A percentile compares a stretch with the other conserved stretches of the same genome.
phyloP scores from a whole-genome alignment of 2,797 vertebrate genomes.

The Muscicapa striata region DNA sequence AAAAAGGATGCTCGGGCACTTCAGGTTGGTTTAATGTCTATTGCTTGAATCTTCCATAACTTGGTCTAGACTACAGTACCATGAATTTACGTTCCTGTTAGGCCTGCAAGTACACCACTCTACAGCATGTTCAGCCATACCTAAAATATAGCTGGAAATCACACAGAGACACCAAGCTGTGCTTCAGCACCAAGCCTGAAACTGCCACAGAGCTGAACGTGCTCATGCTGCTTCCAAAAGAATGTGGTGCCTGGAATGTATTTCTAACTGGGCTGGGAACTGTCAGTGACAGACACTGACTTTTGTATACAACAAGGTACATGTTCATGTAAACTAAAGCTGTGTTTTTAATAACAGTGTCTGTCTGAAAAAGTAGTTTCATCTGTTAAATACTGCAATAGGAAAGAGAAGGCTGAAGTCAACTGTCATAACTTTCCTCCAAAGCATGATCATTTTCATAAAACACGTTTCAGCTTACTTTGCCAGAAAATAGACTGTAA shows the following conservation, averaged over 20 bases:
- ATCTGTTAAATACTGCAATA: background rate
- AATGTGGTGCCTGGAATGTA: background rate
- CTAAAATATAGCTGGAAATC: background rate
- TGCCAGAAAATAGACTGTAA: background rate
- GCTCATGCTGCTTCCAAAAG: background rate
- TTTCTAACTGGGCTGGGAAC: background rate
- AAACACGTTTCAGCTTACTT: background rate
- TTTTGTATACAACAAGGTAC: background rate
- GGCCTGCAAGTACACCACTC: background rate
- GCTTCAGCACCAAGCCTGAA: background rate
- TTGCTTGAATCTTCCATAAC: background rate
- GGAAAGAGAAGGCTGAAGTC: background rate
- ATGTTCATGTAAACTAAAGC: background rate
- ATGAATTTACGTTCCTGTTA: background rate
- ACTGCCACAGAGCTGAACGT: background rate
- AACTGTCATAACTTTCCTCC: background rate
- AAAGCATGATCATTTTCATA: background rate
- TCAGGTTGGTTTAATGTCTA: background rate
- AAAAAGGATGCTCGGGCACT: background rate
- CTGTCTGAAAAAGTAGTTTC: background rate
- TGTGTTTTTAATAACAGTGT: background rate
- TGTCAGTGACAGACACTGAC: background rate
- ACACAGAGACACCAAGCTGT: background rate
- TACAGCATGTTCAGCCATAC: background rate
- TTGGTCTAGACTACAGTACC: background rate